Base-by-base conservation (phyloP, 2,797 vertebrate species). In the Taeniopygia guttata region DNA sequence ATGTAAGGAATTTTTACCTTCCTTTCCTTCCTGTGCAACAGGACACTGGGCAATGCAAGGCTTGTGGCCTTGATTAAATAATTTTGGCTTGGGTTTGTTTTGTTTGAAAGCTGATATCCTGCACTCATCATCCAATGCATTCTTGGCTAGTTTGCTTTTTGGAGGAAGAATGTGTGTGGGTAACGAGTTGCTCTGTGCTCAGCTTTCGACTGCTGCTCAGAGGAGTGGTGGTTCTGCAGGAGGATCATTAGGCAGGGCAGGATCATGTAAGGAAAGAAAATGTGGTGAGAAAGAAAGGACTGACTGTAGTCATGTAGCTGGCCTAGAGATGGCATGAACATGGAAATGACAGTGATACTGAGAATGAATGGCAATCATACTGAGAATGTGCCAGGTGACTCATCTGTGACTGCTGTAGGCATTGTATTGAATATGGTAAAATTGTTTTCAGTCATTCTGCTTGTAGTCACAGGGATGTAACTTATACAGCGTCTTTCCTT, bases 81-180 rank as follows among this genome's bases (percentile, higher is more conserved):
- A 23, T 60, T 89, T 87, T 91, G 95, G 84, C 79, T 64, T 89
- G 30, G 27, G 46, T 75, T 93, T 89, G 90, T 87, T 91, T 93
- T 85, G 43, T 4, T 22, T 87, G 92, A 77, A 87, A 95, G 82
- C 40, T 76, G 89, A 95, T 95, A 93, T 14, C 16, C 40, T 62
- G 13, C 11, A 2, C 32, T 87, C 58, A 45, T 66, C 21, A 52
- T 85, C 66, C 76, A 75, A 3, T 18, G 5, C 36, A 2, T 87
- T 83, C 90, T 93, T 92, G 90, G 62, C 66, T 55, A 25, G 72
- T 72, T 62, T 68, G 29, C 66, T 45, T n/a, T 72, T 51, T 3
- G 51, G 49, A 58, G 36, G 49, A 82, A 12, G 45, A 67, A 27
- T 4, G 18, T 10, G 6, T 72, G 8, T 3, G 14, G 0, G 5